Base-by-base conservation (phyloP, 2,113 vertebrate species). In the Syngnathus typhle region DNA sequence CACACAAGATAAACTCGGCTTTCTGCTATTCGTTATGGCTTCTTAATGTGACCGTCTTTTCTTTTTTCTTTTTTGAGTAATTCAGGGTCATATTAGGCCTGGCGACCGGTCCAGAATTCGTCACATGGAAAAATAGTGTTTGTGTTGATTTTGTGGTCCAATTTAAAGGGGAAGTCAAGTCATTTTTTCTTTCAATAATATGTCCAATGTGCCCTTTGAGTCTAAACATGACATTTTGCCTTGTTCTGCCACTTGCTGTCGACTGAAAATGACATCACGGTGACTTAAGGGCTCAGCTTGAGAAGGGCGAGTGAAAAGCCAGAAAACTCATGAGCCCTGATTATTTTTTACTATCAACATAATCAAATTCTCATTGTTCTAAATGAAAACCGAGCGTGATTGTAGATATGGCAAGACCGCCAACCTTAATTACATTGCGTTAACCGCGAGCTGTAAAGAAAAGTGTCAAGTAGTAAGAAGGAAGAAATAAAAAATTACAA, bases 1-100 rank as follows among this genome's bases (percentile, higher is more conserved):
- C 39, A 44, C 59, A 38, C 60, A 61, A 15, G 41, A 72, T 63
- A 64, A 49, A 18, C 47, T 67, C n/a, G 2, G n/a, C 55, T 59
- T 54, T 59, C 21, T 46, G 21, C 64, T 23, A 47, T 13, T 59
- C 18, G 19, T 21, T 21, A 55, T 9, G 21, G 10, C 38, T 47
- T 54, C 1, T 47, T 46, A 41, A 68, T 64, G n/a, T 39, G 62
- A 21, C 10, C 1, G 21, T 43, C 0, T 43, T 32, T 32, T 27
- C 27, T 27, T 27, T 27, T 27, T 27, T 27, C 2, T 27, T 27
- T 65, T 44, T 56, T 69, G 0, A 7, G 38, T 27, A 62, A 43
- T 19, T n/a, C 36, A 65, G 55, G 0, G 5, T 49, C 18, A n/a
- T 8, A 51, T 51, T 52, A 52, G 7, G 19, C 49, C 49, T 21